A percentile compares a stretch with the other conserved stretches of the same genome.
Conservation (phyloP, 2,113 vertebrate genomes). For the Balaeniceps rex region DNA sequence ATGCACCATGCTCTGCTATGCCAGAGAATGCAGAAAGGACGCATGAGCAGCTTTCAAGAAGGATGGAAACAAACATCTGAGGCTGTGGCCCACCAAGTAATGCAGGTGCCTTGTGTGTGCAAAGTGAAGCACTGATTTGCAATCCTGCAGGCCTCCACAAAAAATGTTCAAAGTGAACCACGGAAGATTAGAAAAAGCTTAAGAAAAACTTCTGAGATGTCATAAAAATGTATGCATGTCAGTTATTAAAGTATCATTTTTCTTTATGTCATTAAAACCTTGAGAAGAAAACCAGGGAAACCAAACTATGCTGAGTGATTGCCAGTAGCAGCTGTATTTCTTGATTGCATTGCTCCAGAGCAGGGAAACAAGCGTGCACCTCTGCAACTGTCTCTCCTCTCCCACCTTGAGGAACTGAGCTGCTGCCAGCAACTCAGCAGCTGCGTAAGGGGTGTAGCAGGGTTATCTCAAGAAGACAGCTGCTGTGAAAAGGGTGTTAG, state of each 20-base stretch:
- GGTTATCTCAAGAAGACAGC: not conserved
- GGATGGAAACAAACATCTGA: not conserved
- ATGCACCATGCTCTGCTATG: not conserved
- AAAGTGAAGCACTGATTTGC: not conserved
- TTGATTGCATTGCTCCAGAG: not conserved
- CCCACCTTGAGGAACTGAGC: not conserved
- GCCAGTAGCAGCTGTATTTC: not conserved
- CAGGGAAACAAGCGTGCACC: not conserved
- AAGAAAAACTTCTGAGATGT: not conserved
- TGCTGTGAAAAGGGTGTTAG: not conserved
- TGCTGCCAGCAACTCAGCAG: not conserved
- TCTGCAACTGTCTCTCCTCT: not conserved
- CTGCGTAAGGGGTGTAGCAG: not conserved
- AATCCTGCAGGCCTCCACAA: not conserved
- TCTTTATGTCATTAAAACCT: not conserved
- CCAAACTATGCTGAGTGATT: not conserved
- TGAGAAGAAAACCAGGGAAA: not conserved
- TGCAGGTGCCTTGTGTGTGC: not conserved
- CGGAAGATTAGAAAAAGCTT: not conserved
- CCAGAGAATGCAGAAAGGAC: not conserved
- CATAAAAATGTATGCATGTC: not conserved
- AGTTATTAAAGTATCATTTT: not conserved
- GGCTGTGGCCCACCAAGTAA: not conserved
- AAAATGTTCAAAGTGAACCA: not conserved
- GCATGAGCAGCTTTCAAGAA: not conserved